Conservation (phyloP, 2,888 invertebrate species). For the Yponomeuta cagnagella region DNA sequence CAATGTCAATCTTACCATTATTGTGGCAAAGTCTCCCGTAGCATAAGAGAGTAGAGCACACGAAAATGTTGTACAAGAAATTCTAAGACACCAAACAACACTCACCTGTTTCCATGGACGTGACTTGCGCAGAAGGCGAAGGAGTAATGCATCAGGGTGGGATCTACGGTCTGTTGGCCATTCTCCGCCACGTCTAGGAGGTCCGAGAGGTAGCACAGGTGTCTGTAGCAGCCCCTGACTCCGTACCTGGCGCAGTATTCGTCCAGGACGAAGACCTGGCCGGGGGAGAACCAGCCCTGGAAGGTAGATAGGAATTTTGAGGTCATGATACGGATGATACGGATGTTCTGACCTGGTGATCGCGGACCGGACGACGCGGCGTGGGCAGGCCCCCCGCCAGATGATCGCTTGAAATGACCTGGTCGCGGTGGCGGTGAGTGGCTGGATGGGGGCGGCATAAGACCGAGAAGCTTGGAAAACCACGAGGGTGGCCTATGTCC, state of each 20-base stretch:
- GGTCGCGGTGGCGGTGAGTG: too few species aligned
- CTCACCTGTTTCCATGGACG: constrained; percentile 98
- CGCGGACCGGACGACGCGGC: too few species aligned
- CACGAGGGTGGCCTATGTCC: too few species aligned
- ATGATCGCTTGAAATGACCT: too few species aligned
- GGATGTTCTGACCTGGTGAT: too few species aligned
- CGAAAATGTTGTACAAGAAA: not conserved
- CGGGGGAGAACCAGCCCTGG: constrained; percentile 99
- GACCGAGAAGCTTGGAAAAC: too few species aligned
- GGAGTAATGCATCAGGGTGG: constrained; percentile 98
- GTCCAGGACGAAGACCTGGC: constrained; percentile 98
- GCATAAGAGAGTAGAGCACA: too few species aligned
- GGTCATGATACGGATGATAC: too few species aligned
- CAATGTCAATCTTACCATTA: too few species aligned
- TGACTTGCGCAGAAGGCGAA: constrained; percentile 99
- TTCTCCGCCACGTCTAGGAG: constrained; percentile 96
- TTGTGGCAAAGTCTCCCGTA: too few species aligned
- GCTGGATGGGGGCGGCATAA: too few species aligned
- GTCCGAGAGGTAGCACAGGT: constrained; percentile 96
- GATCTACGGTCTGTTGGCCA: constrained; percentile 94
- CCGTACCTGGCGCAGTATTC: constrained; percentile 99
- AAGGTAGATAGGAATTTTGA: constrained; percentile 21
- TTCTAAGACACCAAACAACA: constrained; percentile 20
- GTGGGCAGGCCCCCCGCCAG: too few species aligned
- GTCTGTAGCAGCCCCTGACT: constrained; percentile 96